Base-by-base conservation (phyloP, 2,797 vertebrate species). In the Chelon labrosus region DNA sequence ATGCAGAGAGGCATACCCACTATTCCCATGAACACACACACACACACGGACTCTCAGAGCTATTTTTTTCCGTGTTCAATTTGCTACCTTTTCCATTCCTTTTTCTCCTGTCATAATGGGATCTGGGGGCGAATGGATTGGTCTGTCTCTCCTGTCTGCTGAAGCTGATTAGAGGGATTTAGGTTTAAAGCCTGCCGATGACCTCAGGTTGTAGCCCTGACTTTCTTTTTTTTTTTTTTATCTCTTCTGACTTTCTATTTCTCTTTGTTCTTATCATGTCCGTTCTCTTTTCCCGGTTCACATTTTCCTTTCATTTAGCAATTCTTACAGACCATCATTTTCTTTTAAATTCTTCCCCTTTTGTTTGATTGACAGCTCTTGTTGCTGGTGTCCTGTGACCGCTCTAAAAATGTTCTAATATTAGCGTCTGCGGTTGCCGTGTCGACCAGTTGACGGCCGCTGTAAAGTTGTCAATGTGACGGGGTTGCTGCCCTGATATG, bases 151-250 rank as follows among this genome's bases (percentile, higher is more conserved):
- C 27, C 76, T 81, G 77, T 85, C 79, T 80, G 83, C 76, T 38
- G 75, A 75, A 80, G 85, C 82, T 87, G 82, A 89, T 91, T 87
- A 87, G 75, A 86, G 76, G 85, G 84, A 84, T 92, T 90, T 84
- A 75, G 80, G 64, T 82, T 85, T 85, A 85, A 88, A 89, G 85
- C 86, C 83, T 53, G 56, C 68, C 49, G 59, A 74, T 88, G 78
- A 87, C 85, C 88, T 82, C 78, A 70, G 82, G 64, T 80, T 79
- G 73, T 56, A 73, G 58, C 68, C 64, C 42, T 4, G 50, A 64
- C 77, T 74, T 62, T 73, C 58, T 53, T 52, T 63, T 58, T 78
- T 74, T 65, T 27, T 27, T 56, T 35, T 35, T 35, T 35, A 80
- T 85, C 80, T 81, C 54, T 12, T 65, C 50, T 37, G 73, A 85